A percentile compares a stretch with the other conserved stretches of the same genome.
Evolutionary conservation across 2,113 vertebrate species (phyloP).

Genomic region (Guaruba guarouba): DNA sequence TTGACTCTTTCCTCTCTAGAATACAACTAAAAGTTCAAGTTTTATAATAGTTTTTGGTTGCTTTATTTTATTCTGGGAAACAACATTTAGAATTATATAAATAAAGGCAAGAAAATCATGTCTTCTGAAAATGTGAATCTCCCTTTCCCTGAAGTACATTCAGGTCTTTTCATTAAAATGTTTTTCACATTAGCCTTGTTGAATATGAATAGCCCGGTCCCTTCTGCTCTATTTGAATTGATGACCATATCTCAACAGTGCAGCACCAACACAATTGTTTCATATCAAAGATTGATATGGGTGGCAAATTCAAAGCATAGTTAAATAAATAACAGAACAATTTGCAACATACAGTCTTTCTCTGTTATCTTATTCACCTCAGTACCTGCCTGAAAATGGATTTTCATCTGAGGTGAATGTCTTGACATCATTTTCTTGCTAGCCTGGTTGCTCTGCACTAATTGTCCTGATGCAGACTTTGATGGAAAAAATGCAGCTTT

Average conservation of each 20-base stretch:
- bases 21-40: background rate
- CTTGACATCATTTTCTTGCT: background rate
- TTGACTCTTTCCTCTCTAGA: background rate
- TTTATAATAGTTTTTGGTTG: background rate
- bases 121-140: background rate
- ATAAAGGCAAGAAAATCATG: background rate
- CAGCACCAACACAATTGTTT: background rate
- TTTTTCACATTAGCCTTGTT: background rate
- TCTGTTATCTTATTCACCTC: background rate
- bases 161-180: background rate
- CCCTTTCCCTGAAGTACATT: background rate
- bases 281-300: background rate
- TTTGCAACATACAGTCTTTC: background rate
- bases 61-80: background rate
- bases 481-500: background rate
- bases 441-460: fast-evolving
- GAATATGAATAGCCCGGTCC: background rate
- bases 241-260: background rate
- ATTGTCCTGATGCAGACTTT: background rate
- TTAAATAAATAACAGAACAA: background rate
- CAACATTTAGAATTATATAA: background rate
- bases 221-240: background rate
- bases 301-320: background rate
- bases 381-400: background rate
- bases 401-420: background rate